Percentiles rank a stretch among this genome's conserved stretches.
These are phyloP conservation scores for Lasioglossum morio DNA, from an alignment of 2,888 invertebrate species.

Conservation along the genomic window DNA sequence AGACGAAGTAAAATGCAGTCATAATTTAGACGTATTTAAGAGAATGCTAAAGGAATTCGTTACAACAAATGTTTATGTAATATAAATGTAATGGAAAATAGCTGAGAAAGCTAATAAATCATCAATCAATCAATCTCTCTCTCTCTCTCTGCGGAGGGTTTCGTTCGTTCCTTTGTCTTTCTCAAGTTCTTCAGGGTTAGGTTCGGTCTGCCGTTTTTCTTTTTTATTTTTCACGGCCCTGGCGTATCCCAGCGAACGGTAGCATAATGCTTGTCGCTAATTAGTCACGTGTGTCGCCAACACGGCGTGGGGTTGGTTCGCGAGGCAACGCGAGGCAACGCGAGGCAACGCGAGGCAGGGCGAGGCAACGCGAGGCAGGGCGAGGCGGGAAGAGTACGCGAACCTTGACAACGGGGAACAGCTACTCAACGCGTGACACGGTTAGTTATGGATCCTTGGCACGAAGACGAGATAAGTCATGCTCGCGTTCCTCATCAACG, in stretches of 20 bases:
- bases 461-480: slow-evolving; percentile 30
- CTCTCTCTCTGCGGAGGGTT: not conserved
- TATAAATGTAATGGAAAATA: no score
- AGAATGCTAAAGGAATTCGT: no score
- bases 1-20: no score
- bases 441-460: slow-evolving; percentile 41
- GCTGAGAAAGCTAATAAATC: no score
- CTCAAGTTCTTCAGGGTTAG: not conserved
- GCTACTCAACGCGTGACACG: slow-evolving; percentile 45
- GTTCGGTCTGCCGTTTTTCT: not conserved
- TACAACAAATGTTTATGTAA: no score
- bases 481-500: not conserved
- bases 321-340: no score
- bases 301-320: not conserved
- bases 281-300: not conserved
- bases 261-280: not conserved
- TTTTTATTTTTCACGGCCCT: not conserved
- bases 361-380: no score
- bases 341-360: not conserved
- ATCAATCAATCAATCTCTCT: no score
- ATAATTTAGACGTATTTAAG: no score
- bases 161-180: not conserved
- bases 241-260: not conserved
- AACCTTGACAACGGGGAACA: slow-evolving; percentile 21
- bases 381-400: not conserved